These are phyloP conservation scores for Sebastiscus tertius DNA, from an alignment of 2,797 vertebrate species.

Conservation along the genomic window DNA sequence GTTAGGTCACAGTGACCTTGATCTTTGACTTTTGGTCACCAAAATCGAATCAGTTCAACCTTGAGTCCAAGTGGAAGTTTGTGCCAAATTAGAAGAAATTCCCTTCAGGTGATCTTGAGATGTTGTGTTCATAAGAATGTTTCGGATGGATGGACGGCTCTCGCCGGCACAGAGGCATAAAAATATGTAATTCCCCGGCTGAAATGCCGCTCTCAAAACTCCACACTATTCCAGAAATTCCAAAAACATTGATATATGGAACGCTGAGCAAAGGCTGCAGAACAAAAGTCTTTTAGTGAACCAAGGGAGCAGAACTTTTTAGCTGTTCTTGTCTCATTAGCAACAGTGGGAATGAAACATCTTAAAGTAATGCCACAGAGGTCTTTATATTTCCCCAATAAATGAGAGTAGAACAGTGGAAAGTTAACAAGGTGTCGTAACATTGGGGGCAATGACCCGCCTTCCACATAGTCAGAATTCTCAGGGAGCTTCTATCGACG, in stretches of 20 bases:
- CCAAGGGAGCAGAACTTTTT: neutral
- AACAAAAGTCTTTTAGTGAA: neutral
- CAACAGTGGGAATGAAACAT: neutral
- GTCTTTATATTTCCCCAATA: neutral
- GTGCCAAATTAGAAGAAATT: too few relatives aligned
- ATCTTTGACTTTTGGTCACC: too few relatives aligned
- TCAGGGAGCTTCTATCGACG: conserved; percentile 7
- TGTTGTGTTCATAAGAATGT: too few relatives aligned
- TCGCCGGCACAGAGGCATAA: too few relatives aligned
- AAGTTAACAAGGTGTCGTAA: neutral
- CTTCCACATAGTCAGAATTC: conserved; percentile 39
- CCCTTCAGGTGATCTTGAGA: too few relatives aligned
- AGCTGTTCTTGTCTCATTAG: conserved; percentile 22
- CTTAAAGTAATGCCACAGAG: neutral
- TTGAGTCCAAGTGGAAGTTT: too few relatives aligned
- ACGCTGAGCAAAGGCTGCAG: neutral
- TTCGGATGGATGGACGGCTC: too few relatives aligned
- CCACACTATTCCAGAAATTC: neutral
- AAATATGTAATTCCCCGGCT: neutral
- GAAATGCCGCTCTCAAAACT: neutral
- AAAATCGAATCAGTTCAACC: too few relatives aligned
- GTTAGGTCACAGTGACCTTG: too few relatives aligned
- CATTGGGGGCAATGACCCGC: neutral
- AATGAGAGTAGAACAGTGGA: neutral
- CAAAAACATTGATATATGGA: neutral